Conservation (phyloP, 2,888 invertebrate species). For the Philopedon plagiatum region DNA sequence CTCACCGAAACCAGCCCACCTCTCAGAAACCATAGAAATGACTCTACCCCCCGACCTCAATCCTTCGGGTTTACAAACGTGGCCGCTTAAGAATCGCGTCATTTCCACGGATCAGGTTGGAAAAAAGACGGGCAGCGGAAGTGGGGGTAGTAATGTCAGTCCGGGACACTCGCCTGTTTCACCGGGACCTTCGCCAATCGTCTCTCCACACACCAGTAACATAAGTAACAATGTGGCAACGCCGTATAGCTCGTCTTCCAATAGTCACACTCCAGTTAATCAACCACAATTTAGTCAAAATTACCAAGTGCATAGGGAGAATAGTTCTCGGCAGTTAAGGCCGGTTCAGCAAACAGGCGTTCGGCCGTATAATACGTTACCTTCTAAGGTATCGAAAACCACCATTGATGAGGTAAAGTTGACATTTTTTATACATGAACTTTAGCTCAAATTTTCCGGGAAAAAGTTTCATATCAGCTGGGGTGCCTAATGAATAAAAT, state of each 20-base stretch:
- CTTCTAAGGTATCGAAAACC: slow-evolving; percentile 52
- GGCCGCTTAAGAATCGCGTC: slow-evolving; percentile 76
- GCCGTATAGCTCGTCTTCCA: slow-evolving; percentile 23
- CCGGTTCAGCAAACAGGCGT: slow-evolving; percentile 35
- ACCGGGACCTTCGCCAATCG: slow-evolving; percentile 3
- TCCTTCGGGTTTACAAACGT: slow-evolving; percentile 69
- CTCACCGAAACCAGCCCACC: slow-evolving; percentile 66
- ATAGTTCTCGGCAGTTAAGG: slow-evolving; percentile 1
- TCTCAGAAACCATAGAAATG: slow-evolving; percentile 76
- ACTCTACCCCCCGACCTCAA: slow-evolving; percentile 76
- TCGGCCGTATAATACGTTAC: slow-evolving; percentile 41
- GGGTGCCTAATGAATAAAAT: no score
- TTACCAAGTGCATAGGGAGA: slow-evolving; percentile 8
- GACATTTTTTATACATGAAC: no score
- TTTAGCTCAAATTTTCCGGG: no score
- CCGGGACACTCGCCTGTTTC: background rate
- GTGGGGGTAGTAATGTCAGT: background rate
- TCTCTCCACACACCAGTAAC: slow-evolving; percentile 16
- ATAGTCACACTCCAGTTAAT: slow-evolving; percentile 20
- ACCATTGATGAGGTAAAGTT: slow-evolving; percentile 58
- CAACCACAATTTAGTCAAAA: slow-evolving; percentile 21
- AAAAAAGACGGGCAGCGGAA: slow-evolving; percentile 54
- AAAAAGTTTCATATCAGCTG: no score
- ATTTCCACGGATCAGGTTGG: slow-evolving; percentile 67
- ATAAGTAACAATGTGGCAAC: slow-evolving; percentile 24